A percentile compares a stretch with the other conserved stretches of the same genome.
Evolutionary conservation across 1,140 invertebrate species (phyloP).

Genomic region (Dendroctonus valens): DNA sequence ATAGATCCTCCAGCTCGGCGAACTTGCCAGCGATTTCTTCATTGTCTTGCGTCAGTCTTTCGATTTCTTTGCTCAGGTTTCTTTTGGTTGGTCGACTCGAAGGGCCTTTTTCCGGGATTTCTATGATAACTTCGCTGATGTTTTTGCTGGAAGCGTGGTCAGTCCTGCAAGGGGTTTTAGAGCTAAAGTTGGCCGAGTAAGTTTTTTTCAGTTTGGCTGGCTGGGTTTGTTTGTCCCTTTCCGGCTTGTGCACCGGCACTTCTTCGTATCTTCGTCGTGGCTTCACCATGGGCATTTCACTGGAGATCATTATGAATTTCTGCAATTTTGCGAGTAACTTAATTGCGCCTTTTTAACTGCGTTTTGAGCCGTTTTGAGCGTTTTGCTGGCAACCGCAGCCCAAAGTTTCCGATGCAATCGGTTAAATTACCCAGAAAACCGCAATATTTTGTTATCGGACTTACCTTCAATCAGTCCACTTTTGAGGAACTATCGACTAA

Average conservation of each 20-base stretch:
- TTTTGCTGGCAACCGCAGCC: too few relatives aligned
- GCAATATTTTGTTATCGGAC: background rate
- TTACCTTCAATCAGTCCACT: slow-evolving; percentile 10
- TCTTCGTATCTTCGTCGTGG: slow-evolving; percentile 39
- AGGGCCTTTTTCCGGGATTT: slow-evolving; percentile 30
- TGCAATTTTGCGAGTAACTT: too few relatives aligned
- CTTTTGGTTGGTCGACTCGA: slow-evolving; percentile 41
- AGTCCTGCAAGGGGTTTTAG: slow-evolving; percentile 32
- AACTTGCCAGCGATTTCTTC: slow-evolving; percentile 45
- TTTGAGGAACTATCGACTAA: slow-evolving; percentile 19
- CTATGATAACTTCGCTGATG: slow-evolving; percentile 33
- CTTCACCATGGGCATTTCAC: slow-evolving; percentile 36
- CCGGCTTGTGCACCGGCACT: slow-evolving; percentile 39
- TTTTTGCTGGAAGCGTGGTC: slow-evolving; percentile 4
- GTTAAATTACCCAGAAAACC: too few relatives aligned
- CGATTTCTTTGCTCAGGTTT: slow-evolving; percentile 49
- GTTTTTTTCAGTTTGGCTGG: slow-evolving; percentile 34
- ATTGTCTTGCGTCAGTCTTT: slow-evolving; percentile 49
- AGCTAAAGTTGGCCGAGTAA: slow-evolving; percentile 40
- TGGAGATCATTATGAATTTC: slow-evolving; percentile 25
- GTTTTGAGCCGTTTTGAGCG: too few relatives aligned
- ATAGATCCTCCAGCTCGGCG: slow-evolving; percentile 44
- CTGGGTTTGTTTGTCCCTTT: slow-evolving; percentile 22
- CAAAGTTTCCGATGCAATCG: too few relatives aligned
- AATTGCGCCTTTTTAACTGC: too few relatives aligned